Conservation (phyloP, 2,888 invertebrate species). For the Callimorpha dominula region DNA sequence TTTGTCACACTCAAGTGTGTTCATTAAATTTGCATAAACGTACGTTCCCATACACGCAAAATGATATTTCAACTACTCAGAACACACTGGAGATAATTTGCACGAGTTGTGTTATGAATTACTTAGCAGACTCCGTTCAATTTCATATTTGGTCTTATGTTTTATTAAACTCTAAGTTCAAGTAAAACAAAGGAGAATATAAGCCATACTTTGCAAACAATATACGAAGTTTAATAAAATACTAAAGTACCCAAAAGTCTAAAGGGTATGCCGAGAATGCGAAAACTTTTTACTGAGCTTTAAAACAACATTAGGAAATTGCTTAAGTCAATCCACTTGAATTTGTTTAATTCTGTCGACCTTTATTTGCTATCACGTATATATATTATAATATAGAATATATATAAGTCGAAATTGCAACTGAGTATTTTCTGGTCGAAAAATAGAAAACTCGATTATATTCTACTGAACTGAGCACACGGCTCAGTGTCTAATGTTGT, state of each 20-base stretch:
- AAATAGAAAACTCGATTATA: background rate
- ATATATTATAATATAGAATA: background rate
- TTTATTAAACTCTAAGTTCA: slow-evolving; percentile 21
- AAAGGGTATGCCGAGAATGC: slow-evolving; percentile 33
- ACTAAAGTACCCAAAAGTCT: slow-evolving; percentile 37
- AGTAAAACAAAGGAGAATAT: slow-evolving; percentile 29
- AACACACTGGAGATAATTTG: slow-evolving; percentile 27
- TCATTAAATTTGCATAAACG: slow-evolving; percentile 23
- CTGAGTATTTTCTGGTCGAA: background rate
- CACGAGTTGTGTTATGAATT: slow-evolving; percentile 25
- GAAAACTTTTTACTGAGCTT: slow-evolving; percentile 34
- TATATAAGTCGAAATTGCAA: background rate
- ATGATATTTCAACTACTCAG: slow-evolving; percentile 32
- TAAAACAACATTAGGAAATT: slow-evolving; percentile 41
- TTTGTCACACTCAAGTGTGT: slow-evolving; percentile 40
- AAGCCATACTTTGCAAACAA: slow-evolving; percentile 43
- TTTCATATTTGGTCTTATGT: slow-evolving; percentile 22
- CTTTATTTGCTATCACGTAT: slow-evolving; percentile 1
- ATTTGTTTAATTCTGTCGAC: slow-evolving; percentile 6
- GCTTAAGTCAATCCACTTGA: slow-evolving; percentile 13
- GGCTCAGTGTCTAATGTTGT: no score
- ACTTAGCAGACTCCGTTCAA: slow-evolving; percentile 24
- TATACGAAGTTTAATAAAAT: slow-evolving; percentile 47
- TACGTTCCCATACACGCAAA: slow-evolving; percentile 19
- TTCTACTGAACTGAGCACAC: background rate